These are phyloP conservation scores for Thymallus thymallus DNA, from an alignment of 2,113 vertebrate species.

Conservation along the genomic window DNA sequence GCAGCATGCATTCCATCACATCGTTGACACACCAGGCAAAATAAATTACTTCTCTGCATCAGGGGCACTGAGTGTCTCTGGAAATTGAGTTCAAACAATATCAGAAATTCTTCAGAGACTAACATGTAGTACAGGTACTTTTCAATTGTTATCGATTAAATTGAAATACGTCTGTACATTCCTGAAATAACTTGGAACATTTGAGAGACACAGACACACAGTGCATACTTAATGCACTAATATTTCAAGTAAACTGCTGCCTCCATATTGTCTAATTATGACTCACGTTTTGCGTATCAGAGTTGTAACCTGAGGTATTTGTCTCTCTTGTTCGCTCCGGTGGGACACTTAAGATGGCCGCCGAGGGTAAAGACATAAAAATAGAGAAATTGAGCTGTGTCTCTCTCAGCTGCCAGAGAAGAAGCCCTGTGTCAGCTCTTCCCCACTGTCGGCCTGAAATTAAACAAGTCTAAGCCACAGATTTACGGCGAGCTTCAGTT, in stretches of 20 bases:
- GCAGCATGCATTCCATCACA: conserved; percentile 8
- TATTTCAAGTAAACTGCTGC: conserved; percentile 28
- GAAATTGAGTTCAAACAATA: conserved; percentile 34
- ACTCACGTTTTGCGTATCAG: conserved; percentile 17
- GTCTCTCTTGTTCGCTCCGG: conserved; percentile 1
- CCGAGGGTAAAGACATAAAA: conserved; percentile 15
- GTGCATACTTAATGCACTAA: conserved; percentile 14
- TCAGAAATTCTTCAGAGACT: background rate
- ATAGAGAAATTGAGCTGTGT: conserved; percentile 13
- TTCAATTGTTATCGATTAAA: conserved; percentile 30
- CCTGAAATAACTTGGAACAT: conserved; percentile 9
- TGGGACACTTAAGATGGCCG: conserved; percentile 7
- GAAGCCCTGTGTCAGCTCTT: conserved; percentile 28
- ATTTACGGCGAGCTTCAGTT: conserved; percentile 1
- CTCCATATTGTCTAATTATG: background rate
- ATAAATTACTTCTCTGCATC: conserved; percentile 22
- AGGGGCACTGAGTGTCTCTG: conserved; percentile 26
- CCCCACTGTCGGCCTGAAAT: conserved; percentile 8
- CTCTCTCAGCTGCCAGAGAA: conserved; percentile 6
- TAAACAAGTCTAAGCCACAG: conserved; percentile 1
- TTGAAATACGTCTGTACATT: conserved; percentile 23
- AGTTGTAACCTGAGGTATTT: conserved; percentile 24
- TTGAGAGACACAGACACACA: conserved; percentile 7
- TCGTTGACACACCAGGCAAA: background rate
- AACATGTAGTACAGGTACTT: conserved; percentile 2